A percentile compares a stretch with the other conserved stretches of the same genome.
Evolutionary conservation across 2,888 invertebrate genomes (phyloP).

Genomic region (Sarcophaga subvicina): DNA sequence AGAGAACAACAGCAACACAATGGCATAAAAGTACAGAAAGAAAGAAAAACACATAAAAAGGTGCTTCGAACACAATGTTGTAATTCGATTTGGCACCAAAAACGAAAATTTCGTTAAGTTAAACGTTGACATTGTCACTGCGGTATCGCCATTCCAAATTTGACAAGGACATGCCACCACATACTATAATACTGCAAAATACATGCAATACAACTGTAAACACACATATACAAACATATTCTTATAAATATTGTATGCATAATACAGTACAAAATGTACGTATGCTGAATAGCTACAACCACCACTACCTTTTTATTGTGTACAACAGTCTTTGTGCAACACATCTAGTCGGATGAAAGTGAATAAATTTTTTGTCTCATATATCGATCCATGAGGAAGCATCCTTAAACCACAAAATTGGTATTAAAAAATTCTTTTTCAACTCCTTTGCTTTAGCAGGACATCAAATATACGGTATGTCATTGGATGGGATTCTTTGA

Average conservation of each 20-base stretch:
- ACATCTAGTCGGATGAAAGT: not conserved
- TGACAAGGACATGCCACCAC: conserved; percentile 68
- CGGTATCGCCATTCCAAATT: conserved; percentile 67
- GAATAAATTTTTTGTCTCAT: not conserved
- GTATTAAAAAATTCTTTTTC: not conserved
- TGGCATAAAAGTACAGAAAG: not conserved
- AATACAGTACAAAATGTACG: not conserved
- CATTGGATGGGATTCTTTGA: not conserved
- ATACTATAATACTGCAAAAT: conserved; percentile 39
- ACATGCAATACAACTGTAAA: not conserved
- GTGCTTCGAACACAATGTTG: conserved; percentile 53
- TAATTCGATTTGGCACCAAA: conserved; percentile 70
- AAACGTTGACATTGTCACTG: conserved; percentile 71
- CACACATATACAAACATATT: not conserved
- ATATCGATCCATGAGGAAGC: not conserved
- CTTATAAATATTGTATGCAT: not conserved
- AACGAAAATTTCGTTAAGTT: conserved; percentile 68
- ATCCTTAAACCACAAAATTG: not conserved
- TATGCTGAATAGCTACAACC: conserved; percentile 3
- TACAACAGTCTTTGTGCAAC: not conserved
- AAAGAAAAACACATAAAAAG: conserved; percentile 35
- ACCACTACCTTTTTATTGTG: conserved; percentile 23
- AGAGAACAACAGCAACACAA: conserved; percentile 23
- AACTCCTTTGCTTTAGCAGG: not conserved
- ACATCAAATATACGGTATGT: not conserved